Percentiles rank a stretch among this genome's conserved stretches.
These are phyloP conservation scores for Listrodromus nycthemerus DNA, from an alignment of 2,888 invertebrate genomes.

Conservation along the genomic window DNA sequence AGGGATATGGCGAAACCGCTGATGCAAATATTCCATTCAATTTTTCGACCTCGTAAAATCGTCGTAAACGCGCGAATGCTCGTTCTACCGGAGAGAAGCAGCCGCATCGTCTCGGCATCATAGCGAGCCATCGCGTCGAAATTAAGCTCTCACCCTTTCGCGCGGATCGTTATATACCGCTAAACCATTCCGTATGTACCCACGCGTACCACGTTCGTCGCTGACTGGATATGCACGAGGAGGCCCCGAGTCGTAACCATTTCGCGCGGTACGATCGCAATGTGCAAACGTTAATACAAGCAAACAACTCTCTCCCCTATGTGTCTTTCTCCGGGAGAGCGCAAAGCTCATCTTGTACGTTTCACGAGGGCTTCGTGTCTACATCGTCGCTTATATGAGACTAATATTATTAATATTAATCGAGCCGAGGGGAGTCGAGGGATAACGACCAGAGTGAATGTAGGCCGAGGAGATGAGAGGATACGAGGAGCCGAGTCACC, in stretches of 20 bases:
- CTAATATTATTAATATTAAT: constrained; percentile 66
- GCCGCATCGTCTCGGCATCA: constrained; percentile 36
- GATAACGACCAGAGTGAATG: constrained; percentile 60
- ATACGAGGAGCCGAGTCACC: constrained; percentile 20
- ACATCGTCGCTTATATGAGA: constrained; percentile 22
- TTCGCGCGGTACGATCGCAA: constrained; percentile 52
- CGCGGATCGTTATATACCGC: constrained; percentile 20
- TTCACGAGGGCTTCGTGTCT: constrained; percentile 24
- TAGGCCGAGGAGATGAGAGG: constrained; percentile 42
- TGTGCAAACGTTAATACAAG: constrained; percentile 58
- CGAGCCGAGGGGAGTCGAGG: constrained; percentile 36
- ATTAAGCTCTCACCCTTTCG: constrained; percentile 51
- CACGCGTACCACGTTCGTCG: constrained; percentile 36
- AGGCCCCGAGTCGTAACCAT: constrained; percentile 59
- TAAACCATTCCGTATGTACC: constrained; percentile 35
- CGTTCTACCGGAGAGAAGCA: constrained; percentile 34
- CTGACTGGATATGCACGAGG: constrained; percentile 53
- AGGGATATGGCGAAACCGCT: constrained; percentile 52
- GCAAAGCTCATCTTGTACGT: constrained; percentile 30
- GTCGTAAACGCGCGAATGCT: constrained; percentile 62
- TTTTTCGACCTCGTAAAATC: constrained; percentile 65
- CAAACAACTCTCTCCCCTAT: constrained; percentile 37
- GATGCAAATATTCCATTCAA: constrained; percentile 67
- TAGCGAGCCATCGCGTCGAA: constrained; percentile 41
- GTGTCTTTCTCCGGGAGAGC: background rate